Conservation (phyloP, 2,113 vertebrate species). For the Amphiprion ocellaris region DNA sequence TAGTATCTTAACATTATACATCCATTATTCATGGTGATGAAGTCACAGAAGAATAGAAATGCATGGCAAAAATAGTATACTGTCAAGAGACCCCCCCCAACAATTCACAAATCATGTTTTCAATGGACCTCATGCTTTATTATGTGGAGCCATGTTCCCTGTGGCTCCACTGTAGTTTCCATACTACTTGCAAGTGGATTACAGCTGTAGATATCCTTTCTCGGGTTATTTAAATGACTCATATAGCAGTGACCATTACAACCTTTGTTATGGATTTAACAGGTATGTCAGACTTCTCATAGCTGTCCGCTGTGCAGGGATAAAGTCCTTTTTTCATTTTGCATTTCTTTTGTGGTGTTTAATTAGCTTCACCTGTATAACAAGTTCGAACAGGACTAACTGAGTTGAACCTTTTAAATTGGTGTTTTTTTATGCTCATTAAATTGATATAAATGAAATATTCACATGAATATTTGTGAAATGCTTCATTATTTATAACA, state of each 20-base stretch:
- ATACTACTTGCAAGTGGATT: background rate
- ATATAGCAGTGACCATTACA: background rate
- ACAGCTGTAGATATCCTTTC: background rate
- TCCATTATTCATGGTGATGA: too few relatives aligned
- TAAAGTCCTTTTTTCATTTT: conserved; percentile 13
- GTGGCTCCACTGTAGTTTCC: too few relatives aligned
- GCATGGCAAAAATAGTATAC: too few relatives aligned
- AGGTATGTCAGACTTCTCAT: background rate
- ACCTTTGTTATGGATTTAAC: background rate
- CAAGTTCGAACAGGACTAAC: background rate
- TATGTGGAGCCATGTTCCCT: too few relatives aligned
- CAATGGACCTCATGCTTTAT: too few relatives aligned
- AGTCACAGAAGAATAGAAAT: too few relatives aligned
- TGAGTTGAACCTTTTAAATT: background rate
- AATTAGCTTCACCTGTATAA: background rate
- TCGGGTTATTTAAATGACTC: conserved; percentile 5
- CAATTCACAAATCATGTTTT: too few relatives aligned
- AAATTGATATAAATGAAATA: too few relatives aligned
- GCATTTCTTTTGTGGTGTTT: background rate
- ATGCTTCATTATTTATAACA: too few relatives aligned
- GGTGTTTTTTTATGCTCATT: background rate
- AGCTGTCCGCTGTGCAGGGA: background rate
- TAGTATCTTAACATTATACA: too few relatives aligned
- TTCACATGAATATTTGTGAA: too few relatives aligned
- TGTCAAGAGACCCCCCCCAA: too few relatives aligned